These are phyloP conservation scores for Oreortyx pictus DNA, from an alignment of 2,797 vertebrate species.

Conservation along the genomic window DNA sequence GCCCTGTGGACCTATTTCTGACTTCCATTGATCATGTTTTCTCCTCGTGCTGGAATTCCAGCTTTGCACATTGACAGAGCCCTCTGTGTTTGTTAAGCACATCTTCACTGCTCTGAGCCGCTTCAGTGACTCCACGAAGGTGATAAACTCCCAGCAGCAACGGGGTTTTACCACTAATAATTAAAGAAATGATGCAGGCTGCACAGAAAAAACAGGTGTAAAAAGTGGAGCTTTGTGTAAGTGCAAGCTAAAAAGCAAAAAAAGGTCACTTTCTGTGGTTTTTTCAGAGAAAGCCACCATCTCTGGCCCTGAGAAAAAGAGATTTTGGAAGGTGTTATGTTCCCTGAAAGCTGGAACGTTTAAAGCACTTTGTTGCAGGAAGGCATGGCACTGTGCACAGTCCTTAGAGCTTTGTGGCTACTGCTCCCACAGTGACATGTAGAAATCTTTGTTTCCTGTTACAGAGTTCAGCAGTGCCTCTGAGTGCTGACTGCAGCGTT, in stretches of 20 bases:
- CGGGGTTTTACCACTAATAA: neutral
- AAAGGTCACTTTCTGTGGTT: neutral
- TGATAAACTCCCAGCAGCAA: neutral
- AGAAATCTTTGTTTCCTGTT: neutral
- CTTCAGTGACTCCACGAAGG: accelerated
- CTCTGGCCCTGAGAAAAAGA: neutral
- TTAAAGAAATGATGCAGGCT: neutral
- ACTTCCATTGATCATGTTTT: neutral
- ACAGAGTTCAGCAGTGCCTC: neutral
- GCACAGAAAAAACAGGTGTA: neutral
- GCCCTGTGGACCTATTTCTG: neutral
- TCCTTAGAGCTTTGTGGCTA: neutral
- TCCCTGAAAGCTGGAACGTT: neutral
- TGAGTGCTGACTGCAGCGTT: neutral
- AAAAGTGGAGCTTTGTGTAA: neutral
- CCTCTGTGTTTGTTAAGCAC: neutral
- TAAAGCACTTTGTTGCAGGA: neutral
- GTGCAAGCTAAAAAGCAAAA: neutral
- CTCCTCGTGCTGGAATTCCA: neutral
- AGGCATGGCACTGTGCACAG: neutral
- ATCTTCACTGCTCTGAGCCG: neutral
- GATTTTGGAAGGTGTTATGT: neutral
- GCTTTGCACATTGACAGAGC: neutral
- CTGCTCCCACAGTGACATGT: neutral
- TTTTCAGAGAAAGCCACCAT: neutral